These are phyloP conservation scores for Aphis gossypii DNA, from an alignment of 1,140 invertebrate species.

Conservation along the genomic window DNA sequence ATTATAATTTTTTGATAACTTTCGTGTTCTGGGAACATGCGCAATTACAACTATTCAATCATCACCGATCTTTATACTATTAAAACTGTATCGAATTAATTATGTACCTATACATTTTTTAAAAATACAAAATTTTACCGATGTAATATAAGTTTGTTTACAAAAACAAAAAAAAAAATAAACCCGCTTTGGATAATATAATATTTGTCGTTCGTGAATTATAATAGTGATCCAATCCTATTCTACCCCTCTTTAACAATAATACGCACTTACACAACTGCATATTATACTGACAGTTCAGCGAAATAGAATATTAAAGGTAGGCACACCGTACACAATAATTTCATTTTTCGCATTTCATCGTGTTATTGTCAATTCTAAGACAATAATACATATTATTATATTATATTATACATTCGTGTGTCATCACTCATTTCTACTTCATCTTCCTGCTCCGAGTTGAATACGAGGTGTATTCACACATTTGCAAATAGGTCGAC, in stretches of 20 bases:
- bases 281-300: background rate
- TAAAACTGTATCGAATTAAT: background rate
- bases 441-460: too few relatives aligned
- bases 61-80: background rate
- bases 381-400: background rate
- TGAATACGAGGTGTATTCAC: background rate
- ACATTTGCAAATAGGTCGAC: background rate
- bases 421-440: background rate
- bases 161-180: background rate
- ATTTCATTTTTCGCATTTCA: background rate
- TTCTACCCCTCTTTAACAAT: background rate
- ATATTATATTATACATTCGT: background rate
- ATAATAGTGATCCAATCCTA: background rate
- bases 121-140: background rate
- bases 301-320: background rate
- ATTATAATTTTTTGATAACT: background rate
- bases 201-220: background rate
- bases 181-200: background rate
- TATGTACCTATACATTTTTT: background rate
- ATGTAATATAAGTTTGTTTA: background rate
- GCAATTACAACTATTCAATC: background rate
- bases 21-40: background rate
- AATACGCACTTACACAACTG: background rate
- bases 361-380: background rate
- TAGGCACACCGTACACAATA: background rate